A percentile compares a stretch with the other conserved stretches of the same genome.
Conservation (phyloP, 2,797 vertebrate species). For the Manis pentadactyla region DNA sequence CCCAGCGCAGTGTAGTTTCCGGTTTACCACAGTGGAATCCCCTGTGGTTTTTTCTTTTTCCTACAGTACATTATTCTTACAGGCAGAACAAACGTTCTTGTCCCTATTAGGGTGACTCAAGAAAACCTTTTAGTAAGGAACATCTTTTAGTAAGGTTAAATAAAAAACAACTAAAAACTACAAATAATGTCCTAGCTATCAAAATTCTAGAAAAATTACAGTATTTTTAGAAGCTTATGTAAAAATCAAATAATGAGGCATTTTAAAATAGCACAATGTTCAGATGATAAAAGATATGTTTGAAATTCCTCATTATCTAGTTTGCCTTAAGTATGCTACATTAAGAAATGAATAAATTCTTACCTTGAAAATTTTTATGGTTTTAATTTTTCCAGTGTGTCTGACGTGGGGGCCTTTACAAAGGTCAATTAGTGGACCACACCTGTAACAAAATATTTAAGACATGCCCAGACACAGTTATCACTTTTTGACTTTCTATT, state of each 20-base stretch:
- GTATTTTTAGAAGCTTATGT: background rate
- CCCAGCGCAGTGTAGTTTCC: background rate
- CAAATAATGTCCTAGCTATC: background rate
- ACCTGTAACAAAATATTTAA: conserved; percentile 86
- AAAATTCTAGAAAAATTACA: conserved; percentile 21
- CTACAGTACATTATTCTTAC: background rate
- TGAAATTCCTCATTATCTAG: background rate
- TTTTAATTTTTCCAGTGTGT: conserved; percentile 97
- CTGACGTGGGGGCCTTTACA: conserved; percentile 97
- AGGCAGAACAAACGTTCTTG: background rate
- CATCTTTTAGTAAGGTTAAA: background rate
- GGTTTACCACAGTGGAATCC: too few species aligned
- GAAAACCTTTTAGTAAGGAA: background rate
- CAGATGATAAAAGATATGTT: background rate
- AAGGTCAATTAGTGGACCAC: conserved; percentile 95
- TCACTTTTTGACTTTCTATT: background rate
- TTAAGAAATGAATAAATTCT: background rate
- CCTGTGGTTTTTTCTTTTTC: background rate
- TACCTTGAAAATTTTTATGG: conserved; percentile 96
- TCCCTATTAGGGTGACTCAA: background rate
- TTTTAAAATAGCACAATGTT: conserved; percentile 28
- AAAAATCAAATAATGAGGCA: background rate
- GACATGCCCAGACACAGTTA: background rate
- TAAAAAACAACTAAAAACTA: background rate
- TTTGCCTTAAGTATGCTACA: background rate